Evolutionary conservation across 2,888 invertebrate genomes (phyloP), one percentile per base, ranked within the genome.

Genomic region (Acanthosepion pharaonis): DNA sequence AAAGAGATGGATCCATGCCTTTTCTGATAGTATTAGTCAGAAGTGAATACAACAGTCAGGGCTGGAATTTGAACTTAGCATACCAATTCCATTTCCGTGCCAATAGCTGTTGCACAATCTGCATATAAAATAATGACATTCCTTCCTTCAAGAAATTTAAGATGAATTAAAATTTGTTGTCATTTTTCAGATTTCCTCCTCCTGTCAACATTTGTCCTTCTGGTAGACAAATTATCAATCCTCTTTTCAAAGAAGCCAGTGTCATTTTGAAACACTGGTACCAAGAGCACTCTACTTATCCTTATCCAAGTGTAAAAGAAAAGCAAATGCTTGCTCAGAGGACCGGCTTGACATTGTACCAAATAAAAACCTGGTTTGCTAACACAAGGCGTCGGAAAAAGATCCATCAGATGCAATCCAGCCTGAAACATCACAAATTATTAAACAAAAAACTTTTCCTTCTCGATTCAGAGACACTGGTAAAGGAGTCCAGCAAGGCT

Each of bases 311-410:
- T 18, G 94, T 94, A 42, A 28, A 49, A 8, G 95, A 95, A 49
- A 96, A 96, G 78, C 94, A 93, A 42, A 59, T 94, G 53, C 95
- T 96, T 55, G 94, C 95, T 25, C 92, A 94, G 48, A 64, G 94
- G 51, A 95, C 96, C 23, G 96, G 96, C 18, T 92, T 96, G 49
- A 94, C 96, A 0, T 53, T 95, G 23, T 94, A 93, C 28, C 96
- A 96, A 95, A 95, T 96, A 48, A 95, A 95, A 94, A 95, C 95
- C 28, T 95, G 95, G 95, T 95, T 95, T 94, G 95, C 95, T 48
- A 95, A 95, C 55, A 94, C 95, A 9, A 94, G 95, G 11, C 94
- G 95, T 5, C 91, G 95, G 3, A 92, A 55, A 33, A 94, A 94
- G 15, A 5, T 64, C 78, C 78, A 15, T 78, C 78, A 78, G n/a